These are phyloP conservation scores for Cebidichthys violaceus DNA, from an alignment of 2,113 vertebrate species.

Conservation along the genomic window DNA sequence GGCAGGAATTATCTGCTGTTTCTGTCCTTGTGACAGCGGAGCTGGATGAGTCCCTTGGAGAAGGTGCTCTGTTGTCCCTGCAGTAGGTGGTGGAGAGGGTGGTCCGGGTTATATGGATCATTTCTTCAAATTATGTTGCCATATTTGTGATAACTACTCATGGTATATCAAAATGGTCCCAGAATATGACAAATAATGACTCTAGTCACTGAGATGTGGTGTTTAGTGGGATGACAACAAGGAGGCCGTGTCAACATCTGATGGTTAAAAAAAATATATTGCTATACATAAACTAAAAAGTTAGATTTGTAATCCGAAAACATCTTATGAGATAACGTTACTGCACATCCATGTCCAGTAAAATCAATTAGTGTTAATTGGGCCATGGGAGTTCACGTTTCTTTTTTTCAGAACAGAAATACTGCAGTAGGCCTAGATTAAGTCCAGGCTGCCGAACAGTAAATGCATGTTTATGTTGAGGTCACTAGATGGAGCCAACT, in stretches of 20 bases:
- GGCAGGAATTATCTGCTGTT: too few relatives aligned
- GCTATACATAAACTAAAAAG: background rate
- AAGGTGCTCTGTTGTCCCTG: too few relatives aligned
- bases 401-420: background rate
- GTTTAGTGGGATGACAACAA: background rate
- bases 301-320: background rate
- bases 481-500: constrained; percentile 45
- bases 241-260: background rate
- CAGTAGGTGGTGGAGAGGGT: too few relatives aligned
- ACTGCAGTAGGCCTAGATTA: background rate
- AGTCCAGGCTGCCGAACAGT: background rate
- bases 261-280: background rate
- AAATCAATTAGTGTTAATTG: background rate
- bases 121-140: too few relatives aligned
- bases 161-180: background rate
- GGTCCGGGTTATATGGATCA: too few relatives aligned
- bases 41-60: too few relatives aligned
- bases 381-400: background rate
- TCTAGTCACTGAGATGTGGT: background rate
- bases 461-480: background rate
- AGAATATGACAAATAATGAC: background rate
- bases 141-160: background rate
- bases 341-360: background rate
- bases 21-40: too few relatives aligned
- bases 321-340: background rate